phyloP scores from a whole-genome alignment of 2,888 invertebrate species.

The Scelioninae gen. 1 region DNA sequence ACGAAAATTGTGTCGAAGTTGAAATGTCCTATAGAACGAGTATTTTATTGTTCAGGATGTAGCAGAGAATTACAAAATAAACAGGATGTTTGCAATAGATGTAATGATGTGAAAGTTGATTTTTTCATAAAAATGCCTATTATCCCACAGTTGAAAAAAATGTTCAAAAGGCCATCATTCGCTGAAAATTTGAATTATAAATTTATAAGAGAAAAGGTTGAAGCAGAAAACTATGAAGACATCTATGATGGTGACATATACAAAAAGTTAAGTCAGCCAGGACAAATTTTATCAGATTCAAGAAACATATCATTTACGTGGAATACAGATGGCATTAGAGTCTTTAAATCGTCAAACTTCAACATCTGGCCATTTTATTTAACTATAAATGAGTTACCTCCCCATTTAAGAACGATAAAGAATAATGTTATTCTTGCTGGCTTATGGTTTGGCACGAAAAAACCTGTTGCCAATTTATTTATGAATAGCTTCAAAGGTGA shows the following conservation, averaged over 20 bases:
- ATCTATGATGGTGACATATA: constrained; percentile 23
- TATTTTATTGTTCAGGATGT: constrained; percentile 11
- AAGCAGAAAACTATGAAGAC: constrained; percentile 8
- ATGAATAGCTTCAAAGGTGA: constrained; percentile 13
- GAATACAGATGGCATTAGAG: constrained; percentile 17
- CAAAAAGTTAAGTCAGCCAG: neutral
- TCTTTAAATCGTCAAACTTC: constrained; percentile 15
- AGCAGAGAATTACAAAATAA: neutral
- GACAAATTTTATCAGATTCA: constrained; percentile 4
- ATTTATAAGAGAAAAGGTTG: neutral
- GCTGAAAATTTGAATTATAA: neutral
- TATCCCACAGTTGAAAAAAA: neutral
- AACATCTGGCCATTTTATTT: constrained; percentile 9
- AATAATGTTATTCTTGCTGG: constrained; percentile 28
- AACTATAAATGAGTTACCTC: neutral
- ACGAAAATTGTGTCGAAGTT: constrained; percentile 12
- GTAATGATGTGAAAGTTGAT: neutral
- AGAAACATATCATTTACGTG: constrained; percentile 3
- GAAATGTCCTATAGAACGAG: constrained; percentile 13
- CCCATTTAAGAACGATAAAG: constrained; percentile 12
- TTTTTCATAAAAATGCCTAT: constrained; percentile 18
- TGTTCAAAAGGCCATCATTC: neutral
- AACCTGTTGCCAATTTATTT: constrained; percentile 38
- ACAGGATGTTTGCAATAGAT: neutral
- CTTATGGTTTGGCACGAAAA: constrained; percentile 9